Conservation (phyloP, 2,888 invertebrate genomes). For the Hirtodrosophila histrioides region DNA sequence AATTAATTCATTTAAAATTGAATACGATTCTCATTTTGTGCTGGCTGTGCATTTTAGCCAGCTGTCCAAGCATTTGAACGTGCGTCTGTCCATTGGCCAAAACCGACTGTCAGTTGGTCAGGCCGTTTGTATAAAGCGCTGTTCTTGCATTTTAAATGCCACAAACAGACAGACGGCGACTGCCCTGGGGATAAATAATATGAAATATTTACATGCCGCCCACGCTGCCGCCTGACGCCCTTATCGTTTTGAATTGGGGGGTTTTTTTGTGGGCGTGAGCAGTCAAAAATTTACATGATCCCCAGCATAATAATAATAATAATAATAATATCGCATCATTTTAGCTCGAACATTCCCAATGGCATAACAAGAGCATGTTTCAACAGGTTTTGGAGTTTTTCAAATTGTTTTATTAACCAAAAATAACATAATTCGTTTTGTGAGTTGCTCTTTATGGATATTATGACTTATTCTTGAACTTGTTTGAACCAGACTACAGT, state of each 20-base stretch:
- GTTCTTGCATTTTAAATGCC: slow-evolving; percentile 72
- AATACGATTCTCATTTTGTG: slow-evolving; percentile 40
- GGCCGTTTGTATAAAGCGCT: slow-evolving; percentile 61
- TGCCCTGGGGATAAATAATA: slow-evolving; percentile 68
- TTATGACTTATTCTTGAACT: no score
- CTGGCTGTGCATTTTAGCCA: slow-evolving; percentile 70
- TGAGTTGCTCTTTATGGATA: no score
- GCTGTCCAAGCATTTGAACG: slow-evolving; percentile 72
- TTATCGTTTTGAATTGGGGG: not conserved
- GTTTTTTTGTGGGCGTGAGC: not conserved
- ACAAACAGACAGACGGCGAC: slow-evolving; percentile 15
- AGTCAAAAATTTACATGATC: slow-evolving; percentile 38
- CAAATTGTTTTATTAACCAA: slow-evolving; percentile 9
- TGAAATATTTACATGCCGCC: slow-evolving; percentile 65
- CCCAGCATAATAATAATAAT: slow-evolving; percentile 26
- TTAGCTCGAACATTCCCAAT: slow-evolving; percentile 1
- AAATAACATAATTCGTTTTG: no score
- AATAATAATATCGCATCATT: slow-evolving; percentile 37
- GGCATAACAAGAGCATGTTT: slow-evolving; percentile 35
- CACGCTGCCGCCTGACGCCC: not conserved
- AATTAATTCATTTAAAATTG: slow-evolving; percentile 28
- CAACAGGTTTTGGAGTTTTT: slow-evolving; percentile 44
- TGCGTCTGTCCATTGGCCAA: slow-evolving; percentile 35
- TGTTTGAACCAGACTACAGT: no score
- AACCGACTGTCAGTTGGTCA: slow-evolving; percentile 62